Evolutionary conservation across 2,888 invertebrate species (phyloP).

Genomic region (Apodemia zela): DNA sequence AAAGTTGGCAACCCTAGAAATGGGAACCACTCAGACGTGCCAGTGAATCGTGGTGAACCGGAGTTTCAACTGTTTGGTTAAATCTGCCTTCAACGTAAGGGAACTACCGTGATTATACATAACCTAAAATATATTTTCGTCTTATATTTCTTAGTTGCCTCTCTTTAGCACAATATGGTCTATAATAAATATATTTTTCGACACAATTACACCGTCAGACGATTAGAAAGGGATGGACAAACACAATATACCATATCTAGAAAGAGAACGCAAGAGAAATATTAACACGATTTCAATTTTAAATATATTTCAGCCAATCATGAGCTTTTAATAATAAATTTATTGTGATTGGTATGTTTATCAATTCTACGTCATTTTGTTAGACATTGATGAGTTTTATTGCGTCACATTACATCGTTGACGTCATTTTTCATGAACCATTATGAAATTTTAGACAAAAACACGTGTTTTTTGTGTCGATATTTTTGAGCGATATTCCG

Average conservation of each 20-base stretch:
- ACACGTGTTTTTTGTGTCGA: too few species aligned
- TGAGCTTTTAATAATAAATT: not conserved
- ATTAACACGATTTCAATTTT: slow-evolving; percentile 20
- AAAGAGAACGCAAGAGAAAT: slow-evolving; percentile 28
- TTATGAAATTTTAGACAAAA: too few species aligned
- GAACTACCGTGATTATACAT: not conserved
- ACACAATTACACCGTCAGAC: not conserved
- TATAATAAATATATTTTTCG: not conserved
- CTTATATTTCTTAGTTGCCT: slow-evolving; percentile 8
- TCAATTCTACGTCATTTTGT: too few species aligned
- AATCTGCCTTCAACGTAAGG: not conserved
- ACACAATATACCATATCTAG: not conserved
- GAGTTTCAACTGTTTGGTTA: not conserved
- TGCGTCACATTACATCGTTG: too few species aligned
- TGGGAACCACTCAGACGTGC: too few species aligned
- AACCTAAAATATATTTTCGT: not conserved
- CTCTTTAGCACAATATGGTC: slow-evolving; percentile 3
- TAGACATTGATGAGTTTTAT: too few species aligned
- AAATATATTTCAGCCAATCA: slow-evolving; percentile 15
- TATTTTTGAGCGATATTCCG: too few species aligned
- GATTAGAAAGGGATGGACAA: not conserved
- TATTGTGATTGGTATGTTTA: not conserved
- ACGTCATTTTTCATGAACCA: too few species aligned
- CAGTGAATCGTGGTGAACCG: not conserved
- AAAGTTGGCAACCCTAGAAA: too few species aligned